Conservation (phyloP, 2,888 invertebrate species). For the Spodoptera exigua region DNA sequence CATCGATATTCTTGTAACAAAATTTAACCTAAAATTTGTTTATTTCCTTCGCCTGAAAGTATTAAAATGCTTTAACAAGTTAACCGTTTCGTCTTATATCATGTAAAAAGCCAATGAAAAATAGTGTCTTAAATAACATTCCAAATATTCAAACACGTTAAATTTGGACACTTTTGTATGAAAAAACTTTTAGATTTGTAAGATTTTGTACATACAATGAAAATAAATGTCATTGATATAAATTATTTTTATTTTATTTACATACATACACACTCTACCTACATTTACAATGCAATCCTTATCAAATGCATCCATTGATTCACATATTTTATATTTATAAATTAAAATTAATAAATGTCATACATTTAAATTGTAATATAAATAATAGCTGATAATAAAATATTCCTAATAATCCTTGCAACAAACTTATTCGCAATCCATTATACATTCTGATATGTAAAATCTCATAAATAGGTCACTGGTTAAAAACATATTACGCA, state of each 20-base stretch:
- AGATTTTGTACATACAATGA: slow-evolving; percentile 89
- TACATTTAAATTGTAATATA: too few species aligned
- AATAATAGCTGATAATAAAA: too few species aligned
- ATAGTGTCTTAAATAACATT: slow-evolving; percentile 88
- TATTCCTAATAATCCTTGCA: too few species aligned
- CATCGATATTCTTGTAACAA: slow-evolving; percentile 46
- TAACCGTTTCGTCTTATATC: slow-evolving; percentile 77
- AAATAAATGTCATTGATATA: slow-evolving; percentile 88
- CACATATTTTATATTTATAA: neutral
- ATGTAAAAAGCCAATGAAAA: slow-evolving; percentile 82
- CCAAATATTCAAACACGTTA: slow-evolving; percentile 86
- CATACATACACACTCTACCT: slow-evolving; percentile 6
- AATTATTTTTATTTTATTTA: slow-evolving; percentile 63
- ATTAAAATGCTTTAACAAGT: slow-evolving; percentile 75
- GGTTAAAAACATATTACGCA: too few species aligned
- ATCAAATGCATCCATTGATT: slow-evolving; percentile 6
- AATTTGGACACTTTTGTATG: slow-evolving; percentile 89
- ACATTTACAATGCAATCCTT: slow-evolving; percentile 13
- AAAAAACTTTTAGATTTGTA: slow-evolving; percentile 84
- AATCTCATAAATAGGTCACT: too few species aligned
- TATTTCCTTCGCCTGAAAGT: slow-evolving; percentile 64
- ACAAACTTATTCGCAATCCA: too few species aligned
- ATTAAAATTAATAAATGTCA: too few species aligned
- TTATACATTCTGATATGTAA: too few species aligned
- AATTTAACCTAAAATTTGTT: slow-evolving; percentile 59